A percentile compares a stretch with the other conserved stretches of the same genome.
Evolutionary conservation across 2,797 vertebrate species (phyloP).

Genomic region (Euthynnus affinis): DNA sequence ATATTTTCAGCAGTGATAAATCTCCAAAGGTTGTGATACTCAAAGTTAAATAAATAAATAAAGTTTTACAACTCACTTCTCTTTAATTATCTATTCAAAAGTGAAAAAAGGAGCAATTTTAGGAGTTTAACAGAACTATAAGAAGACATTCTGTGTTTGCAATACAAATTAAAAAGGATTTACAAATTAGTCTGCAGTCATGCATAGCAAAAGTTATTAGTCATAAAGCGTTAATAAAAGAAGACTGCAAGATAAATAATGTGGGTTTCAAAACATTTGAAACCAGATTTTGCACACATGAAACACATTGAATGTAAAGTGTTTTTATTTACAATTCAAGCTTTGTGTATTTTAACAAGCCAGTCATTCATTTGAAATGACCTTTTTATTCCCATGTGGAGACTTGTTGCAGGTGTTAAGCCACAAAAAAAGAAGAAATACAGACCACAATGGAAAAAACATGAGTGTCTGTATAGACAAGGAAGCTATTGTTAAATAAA

Average conservation of each 20-base stretch:
- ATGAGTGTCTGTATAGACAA: background rate
- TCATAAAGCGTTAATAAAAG: too few relatives aligned
- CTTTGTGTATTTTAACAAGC: background rate
- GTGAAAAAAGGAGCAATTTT: too few relatives aligned
- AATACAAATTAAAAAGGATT: too few relatives aligned
- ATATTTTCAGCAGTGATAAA: background rate
- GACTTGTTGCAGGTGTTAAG: background rate
- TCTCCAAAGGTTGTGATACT: background rate
- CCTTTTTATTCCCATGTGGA: background rate
- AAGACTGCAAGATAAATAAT: too few relatives aligned
- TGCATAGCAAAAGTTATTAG: too few relatives aligned
- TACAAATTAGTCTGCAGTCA: too few relatives aligned
- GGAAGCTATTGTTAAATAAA: background rate
- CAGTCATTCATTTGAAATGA: background rate
- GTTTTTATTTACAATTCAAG: background rate
- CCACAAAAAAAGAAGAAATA: slow-evolving; percentile 10
- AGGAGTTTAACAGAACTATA: too few relatives aligned
- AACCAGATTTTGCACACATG: background rate
- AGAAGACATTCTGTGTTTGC: too few relatives aligned
- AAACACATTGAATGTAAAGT: background rate
- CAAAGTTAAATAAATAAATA: too few relatives aligned
- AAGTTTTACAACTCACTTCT: too few relatives aligned
- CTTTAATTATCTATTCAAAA: too few relatives aligned
- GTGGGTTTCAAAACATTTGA: too few relatives aligned
- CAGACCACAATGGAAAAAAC: background rate